Conservation (phyloP, 2,888 invertebrate genomes). For the Campaea margaritaria region DNA sequence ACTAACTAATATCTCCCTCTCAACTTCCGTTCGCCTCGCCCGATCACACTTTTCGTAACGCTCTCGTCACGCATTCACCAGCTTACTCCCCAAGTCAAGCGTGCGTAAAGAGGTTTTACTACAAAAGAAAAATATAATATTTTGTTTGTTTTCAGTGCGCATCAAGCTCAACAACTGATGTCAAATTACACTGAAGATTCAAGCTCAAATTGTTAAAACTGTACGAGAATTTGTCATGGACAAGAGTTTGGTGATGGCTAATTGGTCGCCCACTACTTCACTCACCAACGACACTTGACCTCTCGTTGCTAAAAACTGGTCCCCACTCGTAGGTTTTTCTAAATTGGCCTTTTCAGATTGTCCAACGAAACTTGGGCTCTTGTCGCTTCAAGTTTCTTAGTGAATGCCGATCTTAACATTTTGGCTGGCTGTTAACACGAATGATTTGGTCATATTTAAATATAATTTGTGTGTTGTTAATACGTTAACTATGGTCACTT, state of each 20-base stretch:
- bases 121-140: neutral
- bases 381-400: neutral
- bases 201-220: conserved; percentile 82
- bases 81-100: no score
- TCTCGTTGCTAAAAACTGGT: neutral
- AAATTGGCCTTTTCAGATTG: neutral
- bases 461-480: conserved; percentile 75
- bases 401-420: conserved; percentile 15
- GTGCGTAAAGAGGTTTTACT: no score
- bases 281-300: conserved; percentile 53
- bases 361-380: conserved; percentile 12
- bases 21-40: no score
- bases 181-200: conserved; percentile 75
- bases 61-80: no score
- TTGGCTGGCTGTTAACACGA: conserved; percentile 46
- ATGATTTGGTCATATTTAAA: conserved; percentile 72
- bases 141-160: conserved; percentile 44
- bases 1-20: no score
- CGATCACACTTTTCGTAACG: no score
- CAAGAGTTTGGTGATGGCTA: conserved; percentile 78
- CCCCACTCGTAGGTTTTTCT: neutral
- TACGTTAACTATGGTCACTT: conserved; percentile 73
- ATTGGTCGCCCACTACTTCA: conserved; percentile 73
- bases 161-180: conserved; percentile 55
- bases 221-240: conserved; percentile 81